Evolutionary conservation across 2,113 vertebrate genomes (phyloP), one percentile per base, ranked within the genome.

Genomic region (Vanacampus margaritifer): DNA sequence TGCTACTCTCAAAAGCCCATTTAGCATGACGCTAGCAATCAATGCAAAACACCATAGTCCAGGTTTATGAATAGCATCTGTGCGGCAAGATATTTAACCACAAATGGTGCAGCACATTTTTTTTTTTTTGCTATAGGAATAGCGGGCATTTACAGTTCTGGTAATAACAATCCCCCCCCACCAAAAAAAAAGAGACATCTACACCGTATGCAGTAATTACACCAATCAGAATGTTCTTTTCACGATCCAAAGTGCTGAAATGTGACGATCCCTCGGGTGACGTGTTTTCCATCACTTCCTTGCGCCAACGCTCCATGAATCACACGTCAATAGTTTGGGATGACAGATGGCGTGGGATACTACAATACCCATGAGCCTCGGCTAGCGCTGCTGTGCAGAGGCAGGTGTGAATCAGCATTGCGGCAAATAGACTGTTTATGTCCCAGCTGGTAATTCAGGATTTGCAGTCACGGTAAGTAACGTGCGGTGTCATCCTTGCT

Each of bases 231-330:
- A 57, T 41, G 16, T 50, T 62, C 28, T 64, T 56, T 24, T 70
- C 13, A 36, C 61, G n/a, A 75, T 46, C 21, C 21, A n/a, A 50
- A 50, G 48, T 50, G 48, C 48, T n/a, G 17, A 51, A n/a, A n/a
- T 19, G n/a, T n/a, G 64, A 36, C 35, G 36, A 69, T 46, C 28
- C 36, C 59, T 64, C 24, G 39, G n/a, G 24, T 64, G 60, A 51
- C 24, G 43, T 8, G 35, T 17, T 59, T 69, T 68, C 23, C 65
- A 63, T 67, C 12, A 77, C 23, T 62, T 24, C 60, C 60, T 62
- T 26, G 7, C 16, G 39, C n/a, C 37, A 62, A 62, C 37, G 39
- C 39, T 62, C 39, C 13, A 62, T 43, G 60, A 43, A 45, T 62
- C 60, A 41, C 60, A 26, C 37, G 21, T 62, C 39, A 43, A 62